phyloP scores from a whole-genome alignment of 2,797 vertebrate species.

The Sebastolobus altivelis region DNA sequence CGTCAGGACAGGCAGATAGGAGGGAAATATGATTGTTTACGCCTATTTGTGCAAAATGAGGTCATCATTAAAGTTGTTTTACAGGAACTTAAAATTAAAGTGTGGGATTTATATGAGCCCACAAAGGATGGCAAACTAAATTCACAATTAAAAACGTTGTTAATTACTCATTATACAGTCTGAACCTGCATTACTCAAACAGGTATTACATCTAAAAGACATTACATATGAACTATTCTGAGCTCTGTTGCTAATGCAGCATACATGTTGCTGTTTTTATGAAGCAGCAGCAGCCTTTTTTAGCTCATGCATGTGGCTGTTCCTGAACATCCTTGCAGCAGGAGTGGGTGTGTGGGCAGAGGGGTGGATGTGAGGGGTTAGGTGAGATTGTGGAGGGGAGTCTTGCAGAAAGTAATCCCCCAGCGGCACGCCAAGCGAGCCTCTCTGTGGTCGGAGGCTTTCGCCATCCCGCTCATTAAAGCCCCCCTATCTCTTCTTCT shows the following conservation, averaged over 20 bases:
- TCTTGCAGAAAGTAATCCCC: conserved; percentile 70
- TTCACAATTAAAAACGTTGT: neutral
- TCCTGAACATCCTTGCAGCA: conserved; percentile 38
- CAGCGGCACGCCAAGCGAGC: conserved; percentile 45
- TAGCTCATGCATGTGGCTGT: neutral
- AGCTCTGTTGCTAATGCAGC: neutral
- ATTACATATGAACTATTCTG: neutral
- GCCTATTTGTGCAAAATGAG: neutral
- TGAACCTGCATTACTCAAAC: conserved; percentile 1
- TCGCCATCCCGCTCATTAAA: conserved; percentile 74
- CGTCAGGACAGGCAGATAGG: neutral
- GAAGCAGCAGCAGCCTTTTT: neutral
- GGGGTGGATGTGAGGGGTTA: conserved; percentile 28
- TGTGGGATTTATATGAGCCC: neutral
- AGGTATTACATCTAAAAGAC: neutral
- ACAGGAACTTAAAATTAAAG: neutral
- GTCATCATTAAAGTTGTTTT: conserved; percentile 3
- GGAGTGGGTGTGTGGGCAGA: conserved; percentile 37
- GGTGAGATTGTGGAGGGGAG: conserved; percentile 57
- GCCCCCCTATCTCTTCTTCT: conserved; percentile 61
- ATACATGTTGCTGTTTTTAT: neutral
- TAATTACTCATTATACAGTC: neutral
- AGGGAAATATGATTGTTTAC: neutral
- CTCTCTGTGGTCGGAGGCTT: conserved; percentile 74
- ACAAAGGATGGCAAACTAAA: neutral